A percentile compares a stretch with the other conserved stretches of the same genome.
Conservation (phyloP, 2,888 invertebrate species). For the Lycophotia porphyrea region DNA sequence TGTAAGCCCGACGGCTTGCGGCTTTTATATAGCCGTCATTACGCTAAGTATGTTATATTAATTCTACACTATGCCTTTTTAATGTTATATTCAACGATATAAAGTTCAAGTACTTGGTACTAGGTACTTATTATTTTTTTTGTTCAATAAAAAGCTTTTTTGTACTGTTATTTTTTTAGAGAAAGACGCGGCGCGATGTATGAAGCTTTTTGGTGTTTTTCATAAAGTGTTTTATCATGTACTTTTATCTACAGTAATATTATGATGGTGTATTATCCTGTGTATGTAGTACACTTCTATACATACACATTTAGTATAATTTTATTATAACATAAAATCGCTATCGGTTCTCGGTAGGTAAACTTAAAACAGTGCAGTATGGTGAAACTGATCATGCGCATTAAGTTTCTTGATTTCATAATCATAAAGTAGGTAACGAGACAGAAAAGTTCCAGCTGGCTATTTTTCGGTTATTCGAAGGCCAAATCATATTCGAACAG, state of each 20-base stretch:
- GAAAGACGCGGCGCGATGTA: conserved; percentile 2
- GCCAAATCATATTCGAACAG: neutral
- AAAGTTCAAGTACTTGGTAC: conserved; percentile 9
- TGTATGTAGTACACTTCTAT: neutral
- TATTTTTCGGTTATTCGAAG: neutral
- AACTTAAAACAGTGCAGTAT: too few species aligned
- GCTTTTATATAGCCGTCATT: conserved; percentile 46
- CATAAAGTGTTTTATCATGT: neutral
- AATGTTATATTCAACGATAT: conserved; percentile 32
- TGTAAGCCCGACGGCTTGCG: conserved; percentile 38
- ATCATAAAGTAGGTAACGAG: neutral
- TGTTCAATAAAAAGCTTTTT: conserved; percentile 11
- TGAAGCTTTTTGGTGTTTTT: conserved; percentile 12
- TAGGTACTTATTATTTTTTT: conserved; percentile 5
- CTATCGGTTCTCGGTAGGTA: neutral
- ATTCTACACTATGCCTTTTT: conserved; percentile 38
- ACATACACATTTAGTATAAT: neutral
- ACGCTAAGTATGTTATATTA: conserved; percentile 55
- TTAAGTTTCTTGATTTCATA: neutral
- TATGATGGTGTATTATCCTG: neutral
- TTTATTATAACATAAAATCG: neutral
- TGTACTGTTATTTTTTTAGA: neutral
- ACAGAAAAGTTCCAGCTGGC: neutral
- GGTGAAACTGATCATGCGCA: neutral
- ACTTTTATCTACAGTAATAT: neutral